Evolutionary conservation across 2,888 invertebrate genomes (phyloP).

Genomic region (Cactoblastis cactorum): DNA sequence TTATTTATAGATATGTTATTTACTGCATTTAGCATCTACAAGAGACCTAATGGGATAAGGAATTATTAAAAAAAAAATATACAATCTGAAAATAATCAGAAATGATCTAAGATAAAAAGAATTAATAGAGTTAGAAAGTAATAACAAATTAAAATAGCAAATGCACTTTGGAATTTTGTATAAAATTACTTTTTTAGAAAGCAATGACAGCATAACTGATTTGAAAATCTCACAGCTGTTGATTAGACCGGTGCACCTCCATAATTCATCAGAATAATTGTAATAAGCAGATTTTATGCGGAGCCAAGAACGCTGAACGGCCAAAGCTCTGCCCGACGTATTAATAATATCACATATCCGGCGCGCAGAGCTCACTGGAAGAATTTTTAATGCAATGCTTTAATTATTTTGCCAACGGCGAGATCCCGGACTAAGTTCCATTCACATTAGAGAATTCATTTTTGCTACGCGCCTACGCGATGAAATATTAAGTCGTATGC

Average conservation of each 20-base stretch:
- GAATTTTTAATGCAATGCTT: conserved; percentile 78
- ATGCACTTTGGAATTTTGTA: too few species aligned
- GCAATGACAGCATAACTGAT: conserved; percentile 4
- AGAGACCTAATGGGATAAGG: too few species aligned
- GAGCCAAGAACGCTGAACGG: conserved; percentile 38
- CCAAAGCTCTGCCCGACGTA: conserved; percentile 45
- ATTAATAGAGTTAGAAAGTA: too few species aligned
- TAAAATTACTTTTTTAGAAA: too few species aligned
- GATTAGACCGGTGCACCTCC: conserved; percentile 13
- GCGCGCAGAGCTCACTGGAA: conserved; percentile 63
- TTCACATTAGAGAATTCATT: conserved; percentile 78
- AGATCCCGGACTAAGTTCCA: conserved; percentile 65
- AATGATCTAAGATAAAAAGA: too few species aligned
- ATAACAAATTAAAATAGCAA: too few species aligned
- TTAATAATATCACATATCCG: conserved; percentile 79
- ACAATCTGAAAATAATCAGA: too few species aligned
- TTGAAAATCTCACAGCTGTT: conserved; percentile 14
- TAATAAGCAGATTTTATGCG: conserved; percentile 40
- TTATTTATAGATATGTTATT: too few species aligned
- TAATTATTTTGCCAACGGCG: conserved; percentile 73
- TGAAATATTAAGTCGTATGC: conserved; percentile 59
- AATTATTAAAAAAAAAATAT: too few species aligned
- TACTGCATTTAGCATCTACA: too few species aligned
- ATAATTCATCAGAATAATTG: conserved; percentile 29
- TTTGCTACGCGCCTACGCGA: conserved; percentile 54